Percentiles rank a stretch among this genome's conserved stretches.
Conservation (phyloP, 2,888 invertebrate genomes). For the Calameuta pallipes region DNA sequence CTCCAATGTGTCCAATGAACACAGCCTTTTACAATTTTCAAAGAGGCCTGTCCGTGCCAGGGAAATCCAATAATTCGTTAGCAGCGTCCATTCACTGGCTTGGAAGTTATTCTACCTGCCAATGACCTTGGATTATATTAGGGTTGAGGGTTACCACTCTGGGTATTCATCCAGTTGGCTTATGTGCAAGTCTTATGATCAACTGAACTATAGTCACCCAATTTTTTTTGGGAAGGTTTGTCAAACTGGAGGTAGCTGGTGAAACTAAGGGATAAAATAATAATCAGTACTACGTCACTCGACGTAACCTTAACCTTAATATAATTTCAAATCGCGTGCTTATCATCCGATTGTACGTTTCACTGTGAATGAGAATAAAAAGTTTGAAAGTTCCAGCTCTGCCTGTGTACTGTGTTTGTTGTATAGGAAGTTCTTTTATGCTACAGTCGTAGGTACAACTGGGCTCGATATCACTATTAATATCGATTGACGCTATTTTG, state of each 20-base stretch:
- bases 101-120: background rate
- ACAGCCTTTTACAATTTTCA: background rate
- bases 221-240: background rate
- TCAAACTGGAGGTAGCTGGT: background rate
- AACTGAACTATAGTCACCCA: background rate
- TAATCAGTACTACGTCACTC: background rate
- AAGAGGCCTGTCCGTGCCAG: background rate
- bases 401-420: background rate
- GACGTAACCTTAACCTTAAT: background rate
- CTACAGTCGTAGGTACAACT: background rate
- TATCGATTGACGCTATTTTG: background rate
- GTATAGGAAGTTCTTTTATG: background rate
- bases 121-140: background rate
- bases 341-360: background rate
- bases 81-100: background rate
- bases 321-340: background rate
- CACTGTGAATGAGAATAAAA: background rate
- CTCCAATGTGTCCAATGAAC: background rate
- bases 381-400: background rate
- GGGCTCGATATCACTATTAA: background rate
- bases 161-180: background rate
- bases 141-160: background rate
- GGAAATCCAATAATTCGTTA: background rate
- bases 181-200: background rate
- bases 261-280: background rate